A percentile compares a stretch with the other conserved stretches of the same genome.
Evolutionary conservation across 1,140 invertebrate genomes (phyloP).

Genomic region (Periplaneta americana): DNA sequence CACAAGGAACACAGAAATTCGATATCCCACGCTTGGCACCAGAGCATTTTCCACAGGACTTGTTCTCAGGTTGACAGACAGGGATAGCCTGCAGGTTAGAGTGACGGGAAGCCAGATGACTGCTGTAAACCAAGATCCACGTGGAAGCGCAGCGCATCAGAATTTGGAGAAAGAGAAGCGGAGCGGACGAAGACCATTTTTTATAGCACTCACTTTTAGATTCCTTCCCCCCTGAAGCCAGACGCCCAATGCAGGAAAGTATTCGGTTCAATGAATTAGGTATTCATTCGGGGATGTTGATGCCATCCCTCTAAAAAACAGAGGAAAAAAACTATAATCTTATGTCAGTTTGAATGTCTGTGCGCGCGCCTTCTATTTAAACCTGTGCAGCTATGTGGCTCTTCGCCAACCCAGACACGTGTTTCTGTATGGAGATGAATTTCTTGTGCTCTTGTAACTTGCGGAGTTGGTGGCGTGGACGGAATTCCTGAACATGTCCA

Average conservation of each 20-base stretch:
- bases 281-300: background rate
- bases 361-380: background rate
- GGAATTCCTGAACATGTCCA: background rate
- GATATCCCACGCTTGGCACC: too few species aligned
- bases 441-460: background rate
- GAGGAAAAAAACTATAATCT: background rate
- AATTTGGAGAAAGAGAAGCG: background rate
- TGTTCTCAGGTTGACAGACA: background rate
- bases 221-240: background rate
- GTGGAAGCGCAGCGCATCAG: background rate
- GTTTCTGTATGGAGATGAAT: background rate
- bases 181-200: too few species aligned
- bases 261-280: background rate
- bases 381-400: background rate
- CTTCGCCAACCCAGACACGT: background rate
- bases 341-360: background rate
- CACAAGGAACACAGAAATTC: too few species aligned
- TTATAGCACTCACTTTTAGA: background rate
- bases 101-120: background rate
- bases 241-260: background rate
- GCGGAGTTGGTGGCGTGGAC: background rate
- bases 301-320: background rate
- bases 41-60: background rate
- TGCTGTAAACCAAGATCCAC: background rate
- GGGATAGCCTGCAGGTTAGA: background rate